Conservation (phyloP, 1,140 invertebrate species). For the Tetramorium alpestre region DNA sequence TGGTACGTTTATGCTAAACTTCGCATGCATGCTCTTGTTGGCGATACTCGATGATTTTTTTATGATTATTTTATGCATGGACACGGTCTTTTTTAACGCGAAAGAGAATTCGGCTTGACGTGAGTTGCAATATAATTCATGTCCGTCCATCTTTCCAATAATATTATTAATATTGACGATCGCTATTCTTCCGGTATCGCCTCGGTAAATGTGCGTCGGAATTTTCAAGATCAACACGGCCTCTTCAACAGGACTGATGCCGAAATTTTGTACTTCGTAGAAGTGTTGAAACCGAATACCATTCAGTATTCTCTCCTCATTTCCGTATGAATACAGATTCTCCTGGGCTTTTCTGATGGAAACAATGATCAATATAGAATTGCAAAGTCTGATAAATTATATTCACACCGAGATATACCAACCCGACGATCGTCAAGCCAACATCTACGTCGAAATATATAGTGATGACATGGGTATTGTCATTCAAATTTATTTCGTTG, state of each 20-base stretch:
- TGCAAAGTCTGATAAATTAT: background rate
- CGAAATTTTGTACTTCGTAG: slow-evolving; percentile 71
- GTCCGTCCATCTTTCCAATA: too few species aligned
- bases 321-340: slow-evolving; percentile 67
- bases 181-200: background rate
- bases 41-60: too few species aligned
- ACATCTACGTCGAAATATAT: slow-evolving; percentile 78
- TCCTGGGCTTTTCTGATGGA: slow-evolving; percentile 71
- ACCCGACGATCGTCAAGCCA: slow-evolving; percentile 81
- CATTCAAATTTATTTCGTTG: slow-evolving; percentile 73
- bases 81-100: too few species aligned
- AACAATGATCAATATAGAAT: background rate
- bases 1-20: too few species aligned
- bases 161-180: too few species aligned
- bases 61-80: too few species aligned
- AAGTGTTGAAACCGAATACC: slow-evolving; percentile 72
- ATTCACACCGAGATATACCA: slow-evolving; percentile 21
- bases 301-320: slow-evolving; percentile 28
- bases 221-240: slow-evolving; percentile 73
- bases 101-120: too few species aligned
- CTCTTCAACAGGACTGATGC: slow-evolving; percentile 80
- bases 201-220: slow-evolving; percentile 73
- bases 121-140: too few species aligned
- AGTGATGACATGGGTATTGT: slow-evolving; percentile 71
- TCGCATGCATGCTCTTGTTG: too few species aligned